phyloP scores from a whole-genome alignment of 2,888 invertebrate species.

The Cerceris rybyensis region DNA sequence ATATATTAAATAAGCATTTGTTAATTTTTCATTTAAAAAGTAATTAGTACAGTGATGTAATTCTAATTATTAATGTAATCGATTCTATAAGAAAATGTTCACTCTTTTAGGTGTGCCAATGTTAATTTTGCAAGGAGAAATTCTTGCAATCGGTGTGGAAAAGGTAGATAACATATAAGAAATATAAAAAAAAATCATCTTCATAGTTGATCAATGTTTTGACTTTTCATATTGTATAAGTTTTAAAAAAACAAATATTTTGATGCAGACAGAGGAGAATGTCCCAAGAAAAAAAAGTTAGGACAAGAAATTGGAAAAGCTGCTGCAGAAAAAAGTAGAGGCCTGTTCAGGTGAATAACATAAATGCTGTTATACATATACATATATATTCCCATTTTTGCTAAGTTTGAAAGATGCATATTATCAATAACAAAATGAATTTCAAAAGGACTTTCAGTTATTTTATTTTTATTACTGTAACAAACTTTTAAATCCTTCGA shows the following conservation, averaged over 20 bases:
- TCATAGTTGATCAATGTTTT: neutral
- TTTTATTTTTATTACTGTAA: too few species aligned
- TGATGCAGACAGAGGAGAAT: constrained; percentile 81
- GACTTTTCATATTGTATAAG: neutral
- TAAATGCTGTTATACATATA: neutral
- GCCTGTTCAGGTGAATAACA: constrained; percentile 85
- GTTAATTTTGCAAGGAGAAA: constrained; percentile 95
- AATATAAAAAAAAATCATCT: constrained; percentile 10
- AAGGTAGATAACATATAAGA: constrained; percentile 82
- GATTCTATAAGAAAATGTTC: constrained; percentile 19
- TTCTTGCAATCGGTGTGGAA: constrained; percentile 96
- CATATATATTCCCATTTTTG: neutral
- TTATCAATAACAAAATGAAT: neutral
- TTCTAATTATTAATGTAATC: neutral
- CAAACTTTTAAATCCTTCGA: too few species aligned
- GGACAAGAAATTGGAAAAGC: constrained; percentile 99
- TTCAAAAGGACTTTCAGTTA: too few species aligned
- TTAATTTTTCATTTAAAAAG: neutral
- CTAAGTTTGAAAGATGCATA: neutral
- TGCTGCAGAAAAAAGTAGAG: constrained; percentile 98
- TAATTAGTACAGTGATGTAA: neutral
- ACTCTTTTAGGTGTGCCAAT: constrained; percentile 89
- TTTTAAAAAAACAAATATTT: constrained; percentile 1
- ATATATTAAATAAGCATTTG: neutral
- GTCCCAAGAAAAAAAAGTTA: constrained; percentile 89